Evolutionary conservation across 1,140 invertebrate species (phyloP).

Genomic region (Pseudachorutes palmiensis): DNA sequence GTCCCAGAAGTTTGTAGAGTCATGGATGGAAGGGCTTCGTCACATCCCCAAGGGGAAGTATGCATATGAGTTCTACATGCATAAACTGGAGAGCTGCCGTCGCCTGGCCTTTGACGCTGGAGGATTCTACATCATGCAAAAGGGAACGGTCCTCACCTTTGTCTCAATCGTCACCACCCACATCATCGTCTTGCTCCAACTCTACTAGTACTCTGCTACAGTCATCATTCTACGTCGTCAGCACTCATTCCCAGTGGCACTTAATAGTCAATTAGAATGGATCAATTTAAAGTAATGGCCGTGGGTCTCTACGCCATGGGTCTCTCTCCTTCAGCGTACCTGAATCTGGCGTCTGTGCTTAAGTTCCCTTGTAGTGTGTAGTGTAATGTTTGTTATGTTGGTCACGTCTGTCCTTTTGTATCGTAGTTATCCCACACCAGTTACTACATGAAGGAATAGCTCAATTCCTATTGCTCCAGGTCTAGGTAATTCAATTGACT

Average conservation of each 20-base stretch:
- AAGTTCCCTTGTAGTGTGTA: too few species aligned
- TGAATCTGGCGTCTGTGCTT: too few species aligned
- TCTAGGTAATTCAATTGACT: neutral
- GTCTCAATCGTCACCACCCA: constrained; percentile 36
- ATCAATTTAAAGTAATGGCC: too few species aligned
- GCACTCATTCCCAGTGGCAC: neutral
- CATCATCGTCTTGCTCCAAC: constrained; percentile 36
- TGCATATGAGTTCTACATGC: constrained; percentile 37
- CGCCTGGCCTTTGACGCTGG: constrained; percentile 33
- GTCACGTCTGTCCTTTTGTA: neutral
- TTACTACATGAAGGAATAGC: neutral
- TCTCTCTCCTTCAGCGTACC: too few species aligned
- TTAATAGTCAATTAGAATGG: neutral
- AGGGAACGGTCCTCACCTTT: constrained; percentile 37
- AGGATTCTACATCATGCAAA: constrained; percentile 36
- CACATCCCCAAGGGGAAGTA: constrained; percentile 34
- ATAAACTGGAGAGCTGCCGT: constrained; percentile 36
- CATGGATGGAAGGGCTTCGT: constrained; percentile 32
- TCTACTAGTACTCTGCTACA: constrained; percentile 17
- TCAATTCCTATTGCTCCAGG: neutral
- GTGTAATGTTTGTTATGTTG: neutral
- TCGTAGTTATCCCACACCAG: neutral
- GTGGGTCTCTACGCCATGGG: too few species aligned
- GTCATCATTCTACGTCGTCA: neutral
- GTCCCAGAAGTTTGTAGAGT: constrained; percentile 28